A percentile compares a stretch with the other conserved stretches of the same genome.
Evolutionary conservation across 92 coral and sea anemone species (phyloP).

Genomic region (Phymanthus crucifer): DNA sequence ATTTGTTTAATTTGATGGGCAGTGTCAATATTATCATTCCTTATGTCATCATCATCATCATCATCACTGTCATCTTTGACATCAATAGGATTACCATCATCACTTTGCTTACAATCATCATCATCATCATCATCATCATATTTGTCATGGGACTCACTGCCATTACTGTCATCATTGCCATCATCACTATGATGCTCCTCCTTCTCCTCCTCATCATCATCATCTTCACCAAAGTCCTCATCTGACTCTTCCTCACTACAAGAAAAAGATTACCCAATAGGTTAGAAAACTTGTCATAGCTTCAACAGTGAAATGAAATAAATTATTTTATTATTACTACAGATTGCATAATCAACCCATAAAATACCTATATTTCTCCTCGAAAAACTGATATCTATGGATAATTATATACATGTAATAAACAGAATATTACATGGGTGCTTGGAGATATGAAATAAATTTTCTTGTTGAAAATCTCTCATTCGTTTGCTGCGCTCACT

Average conservation of each 20-base stretch:
- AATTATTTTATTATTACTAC: neutral
- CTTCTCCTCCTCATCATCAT: conserved; percentile 13
- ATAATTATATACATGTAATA: no score
- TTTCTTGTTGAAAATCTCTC: no score
- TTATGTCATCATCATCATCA: conserved; percentile 11
- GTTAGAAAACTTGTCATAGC: neutral
- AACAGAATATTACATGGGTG: no score
- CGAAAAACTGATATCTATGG: no score
- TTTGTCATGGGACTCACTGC: neutral
- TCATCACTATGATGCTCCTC: conserved; percentile 10
- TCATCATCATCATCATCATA: conserved; percentile 16
- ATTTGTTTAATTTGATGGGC: neutral
- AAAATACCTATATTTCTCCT: no score
- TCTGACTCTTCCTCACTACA: conserved; percentile 39
- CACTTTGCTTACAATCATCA: neutral
- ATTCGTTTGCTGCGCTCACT: no score
- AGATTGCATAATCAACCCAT: no score
- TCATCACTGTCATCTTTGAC: conserved; percentile 9
- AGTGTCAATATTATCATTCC: conserved; percentile 8
- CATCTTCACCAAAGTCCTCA: conserved; percentile 12
- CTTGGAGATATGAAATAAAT: no score
- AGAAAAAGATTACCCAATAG: neutral
- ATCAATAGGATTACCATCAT: conserved; percentile 3
- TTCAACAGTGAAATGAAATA: neutral
- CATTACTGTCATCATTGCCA: conserved; percentile 4